These are phyloP conservation scores for Ceramica pisi DNA, from an alignment of 2,888 invertebrate species.

Conservation along the genomic window DNA sequence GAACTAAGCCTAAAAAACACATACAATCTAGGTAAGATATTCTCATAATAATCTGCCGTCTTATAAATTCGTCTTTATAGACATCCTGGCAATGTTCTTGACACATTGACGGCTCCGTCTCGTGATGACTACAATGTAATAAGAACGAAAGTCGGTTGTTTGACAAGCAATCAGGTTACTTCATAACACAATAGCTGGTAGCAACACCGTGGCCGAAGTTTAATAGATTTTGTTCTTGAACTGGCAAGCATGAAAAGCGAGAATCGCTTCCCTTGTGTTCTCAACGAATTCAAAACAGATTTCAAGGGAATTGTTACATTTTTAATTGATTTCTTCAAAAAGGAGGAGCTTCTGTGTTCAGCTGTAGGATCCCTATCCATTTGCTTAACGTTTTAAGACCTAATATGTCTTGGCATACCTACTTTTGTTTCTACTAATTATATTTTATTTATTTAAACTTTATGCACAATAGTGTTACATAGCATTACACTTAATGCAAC, in stretches of 20 bases:
- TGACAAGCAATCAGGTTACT: conserved; percentile 52
- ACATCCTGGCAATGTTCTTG: conserved; percentile 8
- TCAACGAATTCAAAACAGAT: conserved; percentile 39
- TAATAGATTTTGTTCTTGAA: conserved; percentile 65
- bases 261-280: conserved; percentile 42
- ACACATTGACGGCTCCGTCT: conserved; percentile 18
- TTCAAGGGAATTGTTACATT: conserved; percentile 30
- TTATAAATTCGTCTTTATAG: conserved; percentile 1
- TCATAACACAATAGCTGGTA: conserved; percentile 52
- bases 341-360: too few species aligned
- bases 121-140: conserved; percentile 21
- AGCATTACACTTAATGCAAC: too few species aligned
- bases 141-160: conserved; percentile 46
- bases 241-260: conserved; percentile 51
- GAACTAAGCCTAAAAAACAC: too few species aligned
- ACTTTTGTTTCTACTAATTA: too few species aligned
- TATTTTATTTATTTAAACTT: too few species aligned
- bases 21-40: too few species aligned
- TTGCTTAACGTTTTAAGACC: too few species aligned
- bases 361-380: too few species aligned
- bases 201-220: conserved; percentile 52
- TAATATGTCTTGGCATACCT: too few species aligned
- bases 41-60: not conserved
- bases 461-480: too few species aligned
- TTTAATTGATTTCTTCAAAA: too few species aligned